A percentile compares a stretch with the other conserved stretches of the same genome.
Evolutionary conservation across 2,888 invertebrate genomes (phyloP).

Genomic region (Patella caerulea): DNA sequence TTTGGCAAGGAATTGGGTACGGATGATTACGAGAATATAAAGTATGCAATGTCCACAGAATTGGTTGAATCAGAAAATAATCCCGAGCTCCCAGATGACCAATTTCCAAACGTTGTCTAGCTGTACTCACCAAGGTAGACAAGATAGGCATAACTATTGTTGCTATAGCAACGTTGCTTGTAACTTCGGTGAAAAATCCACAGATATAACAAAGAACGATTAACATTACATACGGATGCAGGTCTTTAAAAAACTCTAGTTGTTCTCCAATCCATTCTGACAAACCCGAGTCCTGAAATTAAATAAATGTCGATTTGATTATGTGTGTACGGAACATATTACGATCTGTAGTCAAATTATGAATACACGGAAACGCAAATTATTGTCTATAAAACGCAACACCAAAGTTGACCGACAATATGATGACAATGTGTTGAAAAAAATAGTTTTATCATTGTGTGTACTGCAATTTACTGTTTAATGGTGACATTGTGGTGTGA

Average conservation of each 20-base stretch:
- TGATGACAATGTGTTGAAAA: no score
- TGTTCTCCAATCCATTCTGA: slow-evolving; percentile 46
- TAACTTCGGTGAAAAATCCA: slow-evolving; percentile 54
- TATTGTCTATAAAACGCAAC: neutral
- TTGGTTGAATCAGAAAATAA: no score
- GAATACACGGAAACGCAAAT: no score
- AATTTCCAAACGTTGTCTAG: no score
- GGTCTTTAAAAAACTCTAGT: slow-evolving; percentile 42
- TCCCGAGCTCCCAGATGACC: no score
- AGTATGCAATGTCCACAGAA: no score
- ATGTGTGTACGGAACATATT: neutral
- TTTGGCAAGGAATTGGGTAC: no score
- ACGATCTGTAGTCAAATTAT: neutral
- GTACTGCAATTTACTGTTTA: no score
- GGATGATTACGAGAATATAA: no score
- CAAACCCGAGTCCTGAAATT: slow-evolving; percentile 50
- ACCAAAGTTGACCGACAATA: neutral
- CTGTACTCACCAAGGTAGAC: slow-evolving; percentile 42
- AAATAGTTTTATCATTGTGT: no score
- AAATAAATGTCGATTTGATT: neutral
- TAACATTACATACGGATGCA: slow-evolving; percentile 46
- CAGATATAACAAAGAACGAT: slow-evolving; percentile 54
- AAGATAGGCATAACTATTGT: slow-evolving; percentile 47
- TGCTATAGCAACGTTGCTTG: slow-evolving; percentile 54
- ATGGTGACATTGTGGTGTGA: no score